These are phyloP conservation scores for Hybognathus amarus DNA, from an alignment of 2,797 vertebrate genomes.

Conservation along the genomic window DNA sequence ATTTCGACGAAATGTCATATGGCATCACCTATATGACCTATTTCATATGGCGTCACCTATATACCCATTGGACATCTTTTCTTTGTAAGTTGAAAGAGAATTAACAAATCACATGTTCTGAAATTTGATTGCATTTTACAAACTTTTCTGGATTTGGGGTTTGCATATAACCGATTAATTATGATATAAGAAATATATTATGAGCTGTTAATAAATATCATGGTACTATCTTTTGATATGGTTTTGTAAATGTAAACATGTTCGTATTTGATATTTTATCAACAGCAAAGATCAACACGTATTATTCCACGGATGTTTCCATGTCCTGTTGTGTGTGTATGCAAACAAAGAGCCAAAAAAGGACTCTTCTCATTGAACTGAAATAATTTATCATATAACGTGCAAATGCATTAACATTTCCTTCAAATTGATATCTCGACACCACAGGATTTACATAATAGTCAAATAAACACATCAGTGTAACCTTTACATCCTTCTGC, in stretches of 20 bases:
- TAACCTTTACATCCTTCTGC: background rate
- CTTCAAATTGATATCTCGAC: conserved; percentile 46
- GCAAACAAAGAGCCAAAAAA: conserved; percentile 7
- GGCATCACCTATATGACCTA: too few relatives aligned
- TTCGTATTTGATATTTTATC: background rate
- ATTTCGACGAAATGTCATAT: too few relatives aligned
- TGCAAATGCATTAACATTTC: conserved; percentile 16
- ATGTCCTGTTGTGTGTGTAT: conserved; percentile 8
- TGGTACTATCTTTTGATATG: background rate
- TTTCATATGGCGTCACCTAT: too few relatives aligned
- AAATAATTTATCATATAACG: background rate
- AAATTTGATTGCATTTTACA: too few relatives aligned
- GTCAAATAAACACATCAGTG: conserved; percentile 10
- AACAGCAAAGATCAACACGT: background rate
- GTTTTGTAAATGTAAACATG: background rate
- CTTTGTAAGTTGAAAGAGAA: too few relatives aligned
- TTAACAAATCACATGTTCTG: too few relatives aligned
- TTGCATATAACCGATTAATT: background rate
- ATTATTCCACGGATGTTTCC: conserved; percentile 1
- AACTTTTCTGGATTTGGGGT: too few relatives aligned
- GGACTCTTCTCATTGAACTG: background rate
- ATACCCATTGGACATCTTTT: too few relatives aligned
- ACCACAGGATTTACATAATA: conserved; percentile 45
- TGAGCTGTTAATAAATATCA: background rate
- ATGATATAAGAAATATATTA: background rate